Evolutionary conservation across 2,888 invertebrate species (phyloP), one percentile per base, ranked within the genome.

Genomic region (Diploptera punctata): DNA sequence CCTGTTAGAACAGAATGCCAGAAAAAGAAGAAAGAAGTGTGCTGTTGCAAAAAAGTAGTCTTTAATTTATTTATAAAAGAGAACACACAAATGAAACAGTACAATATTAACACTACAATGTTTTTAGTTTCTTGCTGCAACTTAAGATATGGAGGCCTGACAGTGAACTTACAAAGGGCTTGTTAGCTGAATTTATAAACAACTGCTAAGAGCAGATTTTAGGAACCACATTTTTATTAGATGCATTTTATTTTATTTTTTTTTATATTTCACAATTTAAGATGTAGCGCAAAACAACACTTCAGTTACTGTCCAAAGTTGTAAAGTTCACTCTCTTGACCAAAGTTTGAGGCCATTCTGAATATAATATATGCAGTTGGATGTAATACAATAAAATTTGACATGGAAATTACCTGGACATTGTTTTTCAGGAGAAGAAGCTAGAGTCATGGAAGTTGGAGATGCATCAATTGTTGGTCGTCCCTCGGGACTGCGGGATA

Each of bases 401-500:
- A 60, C 7, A 24, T 44, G 26, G 60, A 60, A 31, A 69, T 69
- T 69, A 69, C 69, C 69, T 69, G 69, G 60, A 61, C 33, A 60
- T 26, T 69, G 69, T 69, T 60, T 69, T 26, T 60, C 60, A 65
- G 65, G 65, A 69, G 69, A 60, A 60, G 69, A 69, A 69, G 69
- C 57, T 29, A 69, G 69, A 44, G 60, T 69, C 69, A 69, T 61
- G 47, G 69, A 69, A 21, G 69, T 60, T 69, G 69, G 69, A 60
- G 69, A 69, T 43, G 61, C 69, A 61, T 61, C 69, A 19, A 60
- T 60, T 69, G 69, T 69, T 47, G 69, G 69, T 47, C 69, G 69
- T 69, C 69, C 73, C 38, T 73, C 73, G 43, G 73, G 73, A 70
- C 73, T 73, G 61, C 62, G 68, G 44, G 69, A 60, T 73, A 54